Evolutionary conservation across 2,888 invertebrate species (phyloP).

Genomic region (Trichopoda pennipes): DNA sequence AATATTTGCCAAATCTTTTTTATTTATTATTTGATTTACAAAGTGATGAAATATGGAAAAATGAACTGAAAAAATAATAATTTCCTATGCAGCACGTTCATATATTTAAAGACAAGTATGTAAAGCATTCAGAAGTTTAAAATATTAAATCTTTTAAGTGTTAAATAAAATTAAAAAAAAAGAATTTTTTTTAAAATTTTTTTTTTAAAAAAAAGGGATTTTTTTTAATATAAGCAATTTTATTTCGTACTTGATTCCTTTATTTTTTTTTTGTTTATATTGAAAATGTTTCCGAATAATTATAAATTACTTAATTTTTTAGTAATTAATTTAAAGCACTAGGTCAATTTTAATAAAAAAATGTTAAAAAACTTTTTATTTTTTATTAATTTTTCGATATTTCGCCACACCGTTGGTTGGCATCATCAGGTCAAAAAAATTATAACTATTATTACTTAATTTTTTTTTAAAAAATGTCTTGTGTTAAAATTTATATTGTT

Average conservation of each 20-base stretch:
- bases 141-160: background rate
- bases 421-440: no score
- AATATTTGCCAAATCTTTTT: slow-evolving; percentile 47
- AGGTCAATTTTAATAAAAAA: no score
- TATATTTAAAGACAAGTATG: background rate
- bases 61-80: slow-evolving; percentile 14
- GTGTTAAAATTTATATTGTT: no score
- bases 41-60: slow-evolving; percentile 25
- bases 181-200: background rate
- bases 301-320: no score
- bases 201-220: background rate
- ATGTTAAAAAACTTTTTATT: no score
- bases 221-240: background rate
- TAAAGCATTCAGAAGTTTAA: background rate
- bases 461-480: no score
- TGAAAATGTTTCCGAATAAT: no score
- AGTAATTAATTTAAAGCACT: no score
- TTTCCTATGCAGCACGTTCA: background rate
- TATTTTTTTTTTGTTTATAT: background rate
- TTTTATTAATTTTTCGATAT: no score
- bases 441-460: no score
- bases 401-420: no score
- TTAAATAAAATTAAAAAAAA: background rate
- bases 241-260: no score
- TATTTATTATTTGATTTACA: slow-evolving; percentile 40